These are phyloP conservation scores for Podabrus alpinus DNA, from an alignment of 2,888 invertebrate species.

Conservation along the genomic window DNA sequence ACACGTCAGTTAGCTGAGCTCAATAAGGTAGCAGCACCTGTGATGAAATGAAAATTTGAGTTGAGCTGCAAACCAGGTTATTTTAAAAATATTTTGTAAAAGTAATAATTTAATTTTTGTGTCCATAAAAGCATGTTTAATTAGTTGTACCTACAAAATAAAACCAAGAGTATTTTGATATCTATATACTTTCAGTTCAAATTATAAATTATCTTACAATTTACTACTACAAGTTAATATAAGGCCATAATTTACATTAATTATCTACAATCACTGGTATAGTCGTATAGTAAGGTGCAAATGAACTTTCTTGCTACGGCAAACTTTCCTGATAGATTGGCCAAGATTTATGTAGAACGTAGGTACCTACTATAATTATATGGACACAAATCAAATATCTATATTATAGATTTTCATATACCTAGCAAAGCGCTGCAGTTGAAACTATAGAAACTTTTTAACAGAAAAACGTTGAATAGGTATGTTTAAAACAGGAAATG, in stretches of 20 bases:
- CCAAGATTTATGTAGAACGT: neutral
- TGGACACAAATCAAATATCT: neutral
- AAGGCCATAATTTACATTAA: neutral
- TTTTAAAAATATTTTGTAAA: neutral
- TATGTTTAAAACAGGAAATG: neutral
- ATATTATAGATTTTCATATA: neutral
- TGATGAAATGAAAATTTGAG: neutral
- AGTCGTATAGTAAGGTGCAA: neutral
- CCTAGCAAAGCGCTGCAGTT: neutral
- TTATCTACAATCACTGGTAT: neutral
- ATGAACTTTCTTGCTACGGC: neutral
- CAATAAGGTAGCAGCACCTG: neutral
- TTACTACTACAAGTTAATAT: neutral
- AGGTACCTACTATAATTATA: neutral
- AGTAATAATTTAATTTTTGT: too few species aligned
- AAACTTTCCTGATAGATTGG: neutral
- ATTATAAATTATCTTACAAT: neutral
- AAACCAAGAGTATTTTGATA: neutral
- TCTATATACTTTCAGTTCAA: neutral
- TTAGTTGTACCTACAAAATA: neutral
- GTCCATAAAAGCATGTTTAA: too few species aligned
- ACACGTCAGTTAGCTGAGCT: neutral
- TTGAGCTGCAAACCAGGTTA: neutral
- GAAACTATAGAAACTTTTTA: neutral
- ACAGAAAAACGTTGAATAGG: neutral